phyloP scores from a whole-genome alignment of 2,888 invertebrate genomes.

The Hyposoter dolosus region DNA sequence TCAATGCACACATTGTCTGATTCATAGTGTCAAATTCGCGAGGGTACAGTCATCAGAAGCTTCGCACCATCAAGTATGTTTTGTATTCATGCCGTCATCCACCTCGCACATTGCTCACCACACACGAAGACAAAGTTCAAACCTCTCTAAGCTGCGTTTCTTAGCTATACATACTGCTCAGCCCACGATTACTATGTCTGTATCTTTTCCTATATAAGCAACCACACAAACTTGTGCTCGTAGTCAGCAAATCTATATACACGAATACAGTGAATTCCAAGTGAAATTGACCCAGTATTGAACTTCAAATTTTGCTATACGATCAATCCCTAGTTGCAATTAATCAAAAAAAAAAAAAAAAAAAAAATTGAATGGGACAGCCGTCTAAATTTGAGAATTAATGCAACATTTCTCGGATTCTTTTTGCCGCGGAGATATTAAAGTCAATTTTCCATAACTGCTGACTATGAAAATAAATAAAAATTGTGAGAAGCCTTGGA shows the following conservation, averaged over 20 bases:
- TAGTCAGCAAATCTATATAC: background rate
- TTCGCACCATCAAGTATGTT: slow-evolving; percentile 51
- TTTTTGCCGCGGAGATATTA: too few relatives aligned
- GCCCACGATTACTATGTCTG: slow-evolving; percentile 22
- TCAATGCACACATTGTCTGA: background rate
- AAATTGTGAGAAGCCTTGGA: too few relatives aligned
- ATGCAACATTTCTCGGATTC: background rate
- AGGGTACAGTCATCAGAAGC: slow-evolving; percentile 33
- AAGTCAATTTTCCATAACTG: too few relatives aligned
- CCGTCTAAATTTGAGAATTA: background rate
- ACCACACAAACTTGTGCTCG: slow-evolving; percentile 22
- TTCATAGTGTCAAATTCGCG: slow-evolving; percentile 25
- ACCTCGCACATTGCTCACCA: slow-evolving; percentile 44
- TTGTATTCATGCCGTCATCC: slow-evolving; percentile 57
- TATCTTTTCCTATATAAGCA: slow-evolving; percentile 1
- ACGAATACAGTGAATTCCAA: slow-evolving; percentile 1
- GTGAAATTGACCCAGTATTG: background rate
- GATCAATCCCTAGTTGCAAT: background rate
- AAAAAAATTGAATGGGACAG: background rate
- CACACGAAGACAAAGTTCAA: slow-evolving; percentile 26
- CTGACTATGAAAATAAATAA: too few relatives aligned
- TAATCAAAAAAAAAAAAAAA: background rate
- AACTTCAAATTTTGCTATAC: background rate
- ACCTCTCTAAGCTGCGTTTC: slow-evolving; percentile 12
- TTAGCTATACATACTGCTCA: slow-evolving; percentile 3